phyloP scores from a whole-genome alignment of 2,888 invertebrate species.

The Thera obeliscata region DNA sequence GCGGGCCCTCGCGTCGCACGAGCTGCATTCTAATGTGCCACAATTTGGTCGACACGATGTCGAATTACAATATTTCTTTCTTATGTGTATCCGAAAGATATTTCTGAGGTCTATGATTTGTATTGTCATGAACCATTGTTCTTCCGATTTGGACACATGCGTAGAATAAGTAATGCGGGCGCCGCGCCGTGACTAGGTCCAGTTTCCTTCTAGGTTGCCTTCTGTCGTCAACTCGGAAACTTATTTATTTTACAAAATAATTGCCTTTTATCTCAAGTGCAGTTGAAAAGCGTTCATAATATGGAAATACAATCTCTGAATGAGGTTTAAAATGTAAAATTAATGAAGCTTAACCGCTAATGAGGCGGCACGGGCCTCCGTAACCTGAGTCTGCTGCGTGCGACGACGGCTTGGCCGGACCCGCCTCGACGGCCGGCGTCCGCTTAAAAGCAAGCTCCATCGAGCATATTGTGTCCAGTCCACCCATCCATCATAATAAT shows the following conservation, averaged over 20 bases:
- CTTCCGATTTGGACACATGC: slow-evolving; percentile 48
- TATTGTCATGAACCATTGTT: slow-evolving; percentile 47
- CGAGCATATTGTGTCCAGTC: slow-evolving; percentile 34
- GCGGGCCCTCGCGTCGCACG: slow-evolving; percentile 67
- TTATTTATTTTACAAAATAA: slow-evolving; percentile 7
- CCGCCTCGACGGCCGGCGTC: slow-evolving; percentile 33
- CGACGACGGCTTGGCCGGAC: slow-evolving; percentile 28
- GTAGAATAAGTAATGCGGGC: slow-evolving; percentile 27
- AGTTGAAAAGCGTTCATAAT: slow-evolving; percentile 20
- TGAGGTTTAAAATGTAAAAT: slow-evolving; percentile 49
- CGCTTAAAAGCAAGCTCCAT: slow-evolving; percentile 39
- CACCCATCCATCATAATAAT: slow-evolving; percentile 41
- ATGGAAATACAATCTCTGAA: slow-evolving; percentile 38
- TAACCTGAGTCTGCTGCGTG: slow-evolving; percentile 58
- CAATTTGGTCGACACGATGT: slow-evolving; percentile 63
- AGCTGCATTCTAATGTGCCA: slow-evolving; percentile 77
- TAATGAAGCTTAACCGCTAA: slow-evolving; percentile 65
- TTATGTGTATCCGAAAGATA: slow-evolving; percentile 62
- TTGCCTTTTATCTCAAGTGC: slow-evolving; percentile 13
- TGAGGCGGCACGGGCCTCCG: slow-evolving; percentile 72
- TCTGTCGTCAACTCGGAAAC: not conserved
- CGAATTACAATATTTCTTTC: slow-evolving; percentile 67
- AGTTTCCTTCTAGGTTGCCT: not conserved
- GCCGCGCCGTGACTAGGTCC: not conserved
- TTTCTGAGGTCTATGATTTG: slow-evolving; percentile 58